These are phyloP conservation scores for Azorinus chamasolen DNA, from an alignment of 2,888 invertebrate genomes.

Conservation along the genomic window DNA sequence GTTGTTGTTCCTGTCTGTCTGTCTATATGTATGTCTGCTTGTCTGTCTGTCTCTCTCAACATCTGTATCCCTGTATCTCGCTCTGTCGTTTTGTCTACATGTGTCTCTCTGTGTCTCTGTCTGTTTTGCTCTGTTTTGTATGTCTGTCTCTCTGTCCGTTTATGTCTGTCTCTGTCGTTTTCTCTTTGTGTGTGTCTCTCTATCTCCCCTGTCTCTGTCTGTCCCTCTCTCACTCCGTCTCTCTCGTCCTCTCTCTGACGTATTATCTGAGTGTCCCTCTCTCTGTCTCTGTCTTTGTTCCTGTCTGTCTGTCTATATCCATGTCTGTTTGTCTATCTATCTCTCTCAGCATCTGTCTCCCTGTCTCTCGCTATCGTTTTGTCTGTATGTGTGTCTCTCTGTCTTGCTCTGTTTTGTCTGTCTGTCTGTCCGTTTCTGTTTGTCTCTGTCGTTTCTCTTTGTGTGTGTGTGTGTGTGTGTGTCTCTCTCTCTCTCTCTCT, in stretches of 20 bases:
- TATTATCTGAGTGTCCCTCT: not conserved
- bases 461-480: too few species aligned
- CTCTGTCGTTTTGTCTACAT: too few species aligned
- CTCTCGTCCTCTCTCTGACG: constrained; percentile 15
- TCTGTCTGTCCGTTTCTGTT: constrained; percentile 13
- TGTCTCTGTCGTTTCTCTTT: constrained; percentile 11
- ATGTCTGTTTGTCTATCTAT: constrained; percentile 14
- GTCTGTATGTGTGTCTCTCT: too few species aligned
- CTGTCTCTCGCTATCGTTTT: too few species aligned
- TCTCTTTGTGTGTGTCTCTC: constrained; percentile 5
- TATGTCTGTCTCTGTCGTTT: constrained; percentile 33
- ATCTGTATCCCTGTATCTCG: too few species aligned
- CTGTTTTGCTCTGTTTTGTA: constrained; percentile 3
- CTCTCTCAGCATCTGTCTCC: too few species aligned
- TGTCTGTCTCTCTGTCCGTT: constrained; percentile 29
- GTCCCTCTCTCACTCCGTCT: not conserved
- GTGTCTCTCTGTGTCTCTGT: too few species aligned
- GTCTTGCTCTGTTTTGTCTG: too few species aligned
- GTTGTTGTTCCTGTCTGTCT: too few species aligned
- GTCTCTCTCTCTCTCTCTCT: constrained; percentile 24
- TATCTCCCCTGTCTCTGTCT: not conserved
- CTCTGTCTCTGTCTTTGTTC: constrained; percentile 20
- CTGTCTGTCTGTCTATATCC: constrained; percentile 27
- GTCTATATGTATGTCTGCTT: too few species aligned
- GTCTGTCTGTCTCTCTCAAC: too few species aligned